Percentiles rank a stretch among this genome's conserved stretches.
phyloP scores from a whole-genome alignment of 2,888 invertebrate genomes.

The Daptonema setosum region DNA sequence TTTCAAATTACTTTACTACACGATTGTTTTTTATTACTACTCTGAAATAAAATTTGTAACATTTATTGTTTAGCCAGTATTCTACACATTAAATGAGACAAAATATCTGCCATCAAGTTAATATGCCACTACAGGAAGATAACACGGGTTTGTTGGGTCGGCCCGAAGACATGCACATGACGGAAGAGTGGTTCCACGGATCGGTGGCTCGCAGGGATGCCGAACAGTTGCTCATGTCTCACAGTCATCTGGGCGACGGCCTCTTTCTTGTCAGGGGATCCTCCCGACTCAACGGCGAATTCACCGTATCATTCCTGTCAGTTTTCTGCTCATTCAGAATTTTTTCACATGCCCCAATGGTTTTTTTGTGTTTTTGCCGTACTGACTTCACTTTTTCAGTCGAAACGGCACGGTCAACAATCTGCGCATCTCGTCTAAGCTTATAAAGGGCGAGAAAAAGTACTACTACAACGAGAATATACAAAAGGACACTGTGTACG shows the following conservation, averaged over 20 bases:
- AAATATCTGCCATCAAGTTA: too few relatives aligned
- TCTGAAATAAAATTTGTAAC: too few relatives aligned
- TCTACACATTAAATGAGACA: too few relatives aligned
- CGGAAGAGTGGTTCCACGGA: slow-evolving; percentile 28
- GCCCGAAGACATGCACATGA: slow-evolving; percentile 26
- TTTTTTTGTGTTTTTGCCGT: too few relatives aligned
- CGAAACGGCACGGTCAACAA: slow-evolving; percentile 18
- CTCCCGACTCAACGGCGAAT: slow-evolving; percentile 62
- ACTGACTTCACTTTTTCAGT: too few relatives aligned
- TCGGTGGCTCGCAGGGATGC: slow-evolving; percentile 16
- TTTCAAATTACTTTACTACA: too few relatives aligned
- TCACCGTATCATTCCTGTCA: slow-evolving; percentile 76
- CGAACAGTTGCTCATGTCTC: slow-evolving; percentile 16
- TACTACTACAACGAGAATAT: slow-evolving; percentile 23
- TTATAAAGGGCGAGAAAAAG: slow-evolving; percentile 21
- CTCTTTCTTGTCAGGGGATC: slow-evolving; percentile 80
- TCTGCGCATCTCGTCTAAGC: slow-evolving; percentile 20
- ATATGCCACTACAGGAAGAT: too few relatives aligned
- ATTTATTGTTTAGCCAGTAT: too few relatives aligned
- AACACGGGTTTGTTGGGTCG: too few relatives aligned
- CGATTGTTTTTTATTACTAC: too few relatives aligned
- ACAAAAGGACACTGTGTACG: slow-evolving; percentile 24
- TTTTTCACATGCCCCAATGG: too few relatives aligned
- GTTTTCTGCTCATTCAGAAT: not conserved
- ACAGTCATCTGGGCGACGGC: slow-evolving; percentile 48